Conservation (phyloP, 1,140 invertebrate genomes). For the Neodiprion lecontei region DNA sequence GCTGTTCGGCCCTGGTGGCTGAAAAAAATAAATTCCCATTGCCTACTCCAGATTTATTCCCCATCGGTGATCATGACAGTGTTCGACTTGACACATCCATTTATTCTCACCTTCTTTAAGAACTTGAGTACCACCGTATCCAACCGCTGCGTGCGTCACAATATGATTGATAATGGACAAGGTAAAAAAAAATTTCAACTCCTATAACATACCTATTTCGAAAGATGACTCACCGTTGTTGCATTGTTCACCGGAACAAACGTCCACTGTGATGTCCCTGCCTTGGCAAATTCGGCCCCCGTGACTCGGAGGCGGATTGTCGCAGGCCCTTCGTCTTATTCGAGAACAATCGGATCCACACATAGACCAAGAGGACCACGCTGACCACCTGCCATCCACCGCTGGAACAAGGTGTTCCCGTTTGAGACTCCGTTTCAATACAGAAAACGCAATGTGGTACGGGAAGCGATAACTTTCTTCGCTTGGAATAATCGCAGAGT, state of each 20-base stretch:
- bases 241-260: constrained; percentile 29
- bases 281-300: constrained; percentile 56
- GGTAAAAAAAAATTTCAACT: constrained; percentile 3
- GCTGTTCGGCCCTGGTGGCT: constrained; percentile 37
- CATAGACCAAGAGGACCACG: constrained; percentile 82
- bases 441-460: neutral
- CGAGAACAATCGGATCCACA: constrained; percentile 83
- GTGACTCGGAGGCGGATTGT: constrained; percentile 64
- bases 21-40: constrained; percentile 13
- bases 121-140: constrained; percentile 39
- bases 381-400: constrained; percentile 67
- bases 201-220: neutral
- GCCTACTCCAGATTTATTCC: neutral
- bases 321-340: constrained; percentile 74
- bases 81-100: neutral
- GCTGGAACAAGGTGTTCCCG: constrained; percentile 18
- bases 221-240: neutral
- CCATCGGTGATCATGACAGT: neutral
- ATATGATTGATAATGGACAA: constrained; percentile 27
- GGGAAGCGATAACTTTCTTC: neutral
- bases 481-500: no score
- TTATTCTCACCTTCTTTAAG: constrained; percentile 40
- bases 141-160: constrained; percentile 33
- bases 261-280: constrained; percentile 64
- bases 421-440: neutral